Evolutionary conservation across 2,113 vertebrate genomes (phyloP), one percentile per base, ranked within the genome.

Genomic region (Sceloporus undulatus): DNA sequence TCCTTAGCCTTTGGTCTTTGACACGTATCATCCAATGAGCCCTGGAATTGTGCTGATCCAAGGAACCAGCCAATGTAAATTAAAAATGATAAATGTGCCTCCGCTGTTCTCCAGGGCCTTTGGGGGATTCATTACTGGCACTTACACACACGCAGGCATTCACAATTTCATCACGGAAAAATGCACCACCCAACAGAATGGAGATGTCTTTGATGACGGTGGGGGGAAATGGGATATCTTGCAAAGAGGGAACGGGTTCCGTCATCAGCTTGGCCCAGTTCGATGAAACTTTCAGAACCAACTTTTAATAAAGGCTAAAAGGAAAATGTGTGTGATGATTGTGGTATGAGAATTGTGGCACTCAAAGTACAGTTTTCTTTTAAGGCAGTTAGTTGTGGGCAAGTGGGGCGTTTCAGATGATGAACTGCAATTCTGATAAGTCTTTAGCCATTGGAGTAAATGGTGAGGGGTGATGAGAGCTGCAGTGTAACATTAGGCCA

Each of bases 1-100:
- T 66, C 89, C 82, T 90, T 78, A 75, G 0, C 27, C 88, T 83
- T 56, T 87, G 42, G 87, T 62, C 52, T 62, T 85, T 42, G 59
- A 29, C 88, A 56, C 73, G 25, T 75, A 81, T 48, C 84, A 91
- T 74, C 84, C 87, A 85, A 95, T 94, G 89, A 92, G 90, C 92
- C 92, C 92, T 87, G 92, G 86, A 94, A 95, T 92, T 82, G 90
- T 13, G 90, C 92, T 81, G 91, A 91, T 93, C 90, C 88, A 91
- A 85, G 48, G 34, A n/a, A 78, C 87, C 90, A 92, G 89, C 85
- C 81, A 62, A 91, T 93, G 89, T 88, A 92, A 93, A 95, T 88
- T 87, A 92, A 71, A 29, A 29, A 11, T 29, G 27, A 87, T 92
- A 92, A 92, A 94, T 92, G 93, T 91, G 40, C 68, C 89, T 54